Base-by-base conservation (phyloP, 2,888 invertebrate species). In the Alentia gelatinosa region DNA sequence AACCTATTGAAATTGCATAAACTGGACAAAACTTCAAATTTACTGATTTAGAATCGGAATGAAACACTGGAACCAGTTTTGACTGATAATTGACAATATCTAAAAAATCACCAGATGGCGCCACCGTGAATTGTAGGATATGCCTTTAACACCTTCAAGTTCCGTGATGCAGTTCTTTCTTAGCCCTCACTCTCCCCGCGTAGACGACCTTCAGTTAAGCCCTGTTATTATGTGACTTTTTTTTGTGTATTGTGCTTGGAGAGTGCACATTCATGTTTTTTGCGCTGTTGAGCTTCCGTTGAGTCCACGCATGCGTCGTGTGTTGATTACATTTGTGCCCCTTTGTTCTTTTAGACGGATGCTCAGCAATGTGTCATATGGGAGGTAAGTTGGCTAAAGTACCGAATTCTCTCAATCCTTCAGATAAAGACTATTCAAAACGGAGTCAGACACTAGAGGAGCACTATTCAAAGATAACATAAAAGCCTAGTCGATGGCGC, bases 271-370 rank as follows among this genome's bases (percentile, higher is more conserved):
- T 47, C 5, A 56, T n/a, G n/a, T n/a, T n/a, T n/a, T n/a, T n/a
- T 56, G 7, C 47, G 47, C 50, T 47, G 47, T 30, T 83, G 30
- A 26, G 86, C 50, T 86, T 86, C 12, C 23, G 86, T 86, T 86
- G 12, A 9, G 30, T 50, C 86, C 47, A 33, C 30, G 86, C 86
- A 86, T 86, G 86, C 86, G 50, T 42, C 47, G 26, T 86, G 86
- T 86, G 86, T 86, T 86, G 86, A 86, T 86, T 86, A 86, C 86
- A 86, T 86, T n/a, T 86, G 86, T 86, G 86, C 86, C 86, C 86
- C 50, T 86, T 86, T 86, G 35, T 86, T 86, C 47, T 86, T 86
- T 86, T 86, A 86, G 86, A 86, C 86, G 86, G 86, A 86, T 86
- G 33, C 42, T 47, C 86, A 26, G 26, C 42, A 40, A 42, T 86